Evolutionary conservation across 1,140 invertebrate genomes (phyloP).

Genomic region (Lanistes nyassanus): DNA sequence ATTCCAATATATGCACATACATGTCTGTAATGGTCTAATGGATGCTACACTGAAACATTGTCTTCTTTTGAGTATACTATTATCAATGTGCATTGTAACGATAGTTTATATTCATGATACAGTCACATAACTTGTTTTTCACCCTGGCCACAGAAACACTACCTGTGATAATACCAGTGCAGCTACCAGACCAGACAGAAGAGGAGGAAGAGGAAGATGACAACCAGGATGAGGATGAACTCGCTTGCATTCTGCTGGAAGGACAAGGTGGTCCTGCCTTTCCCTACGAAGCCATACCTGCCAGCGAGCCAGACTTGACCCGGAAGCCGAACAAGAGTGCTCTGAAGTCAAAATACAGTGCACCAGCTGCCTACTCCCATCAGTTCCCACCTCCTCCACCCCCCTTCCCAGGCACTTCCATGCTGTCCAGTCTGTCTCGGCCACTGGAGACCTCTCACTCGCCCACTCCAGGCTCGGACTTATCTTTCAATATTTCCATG

Average conservation of each 20-base stretch:
- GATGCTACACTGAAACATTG: too few species aligned
- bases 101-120: too few species aligned
- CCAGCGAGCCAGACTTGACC: constrained; percentile 59
- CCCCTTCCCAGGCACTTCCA: not conserved
- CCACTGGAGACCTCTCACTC: constrained; percentile 24
- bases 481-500: constrained; percentile 24
- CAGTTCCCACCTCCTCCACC: constrained; percentile 16
- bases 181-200: constrained; percentile 7
- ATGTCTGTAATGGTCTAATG: too few species aligned
- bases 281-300: constrained; percentile 49
- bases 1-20: too few species aligned
- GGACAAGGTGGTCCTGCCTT: constrained; percentile 19
- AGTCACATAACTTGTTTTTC: too few species aligned
- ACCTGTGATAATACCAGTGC: too few species aligned
- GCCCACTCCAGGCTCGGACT: not conserved
- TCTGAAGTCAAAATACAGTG: constrained; percentile 43
- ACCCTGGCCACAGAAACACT: too few species aligned
- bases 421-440: constrained; percentile 26
- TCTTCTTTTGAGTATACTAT: too few species aligned
- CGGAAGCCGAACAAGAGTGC: constrained; percentile 63
- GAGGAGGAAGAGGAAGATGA: constrained; percentile 24
- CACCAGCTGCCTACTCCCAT: constrained; percentile 7
- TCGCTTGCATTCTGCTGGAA: constrained; percentile 27
- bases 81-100: too few species aligned
- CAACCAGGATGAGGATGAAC: constrained; percentile 32